These are phyloP conservation scores for Itoplectis maculator DNA, from an alignment of 2,888 invertebrate genomes.

Conservation along the genomic window DNA sequence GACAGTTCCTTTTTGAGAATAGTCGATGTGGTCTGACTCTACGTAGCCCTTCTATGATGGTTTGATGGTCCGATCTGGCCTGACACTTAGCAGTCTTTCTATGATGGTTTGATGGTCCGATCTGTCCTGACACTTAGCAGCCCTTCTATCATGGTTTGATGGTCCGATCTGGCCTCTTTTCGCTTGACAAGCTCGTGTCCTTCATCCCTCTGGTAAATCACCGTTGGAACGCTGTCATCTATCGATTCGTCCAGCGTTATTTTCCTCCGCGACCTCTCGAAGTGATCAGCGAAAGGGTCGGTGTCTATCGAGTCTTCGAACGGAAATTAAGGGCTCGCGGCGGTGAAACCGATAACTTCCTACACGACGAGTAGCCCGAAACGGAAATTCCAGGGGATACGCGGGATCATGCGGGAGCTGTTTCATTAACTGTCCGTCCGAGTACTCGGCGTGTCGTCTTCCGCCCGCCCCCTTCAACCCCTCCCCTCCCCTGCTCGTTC, in stretches of 20 bases:
- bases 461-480: conserved; percentile 12
- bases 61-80: neutral
- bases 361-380: conserved; percentile 35
- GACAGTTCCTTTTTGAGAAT: too few relatives aligned
- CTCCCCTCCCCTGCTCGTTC: too few relatives aligned
- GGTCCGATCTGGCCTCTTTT: neutral
- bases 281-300: conserved; percentile 6
- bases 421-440: conserved; percentile 69
- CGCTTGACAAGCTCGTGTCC: neutral
- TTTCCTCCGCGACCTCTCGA: conserved; percentile 11
- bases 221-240: conserved; percentile 8
- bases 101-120: neutral
- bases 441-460: conserved; percentile 19
- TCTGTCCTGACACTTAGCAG: too few relatives aligned
- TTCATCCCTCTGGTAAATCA: conserved; percentile 8
- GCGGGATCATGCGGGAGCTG: conserved; percentile 28
- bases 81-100: neutral
- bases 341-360: conserved; percentile 54
- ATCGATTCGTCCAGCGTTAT: conserved; percentile 12
- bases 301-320: conserved; percentile 57
- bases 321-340: conserved; percentile 66
- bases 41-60: neutral
- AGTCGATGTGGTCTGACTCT: neutral
- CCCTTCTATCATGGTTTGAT: neutral
- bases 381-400: conserved; percentile 65